Conservation (phyloP, 2,797 vertebrate genomes). For the Podargus strigoides region DNA sequence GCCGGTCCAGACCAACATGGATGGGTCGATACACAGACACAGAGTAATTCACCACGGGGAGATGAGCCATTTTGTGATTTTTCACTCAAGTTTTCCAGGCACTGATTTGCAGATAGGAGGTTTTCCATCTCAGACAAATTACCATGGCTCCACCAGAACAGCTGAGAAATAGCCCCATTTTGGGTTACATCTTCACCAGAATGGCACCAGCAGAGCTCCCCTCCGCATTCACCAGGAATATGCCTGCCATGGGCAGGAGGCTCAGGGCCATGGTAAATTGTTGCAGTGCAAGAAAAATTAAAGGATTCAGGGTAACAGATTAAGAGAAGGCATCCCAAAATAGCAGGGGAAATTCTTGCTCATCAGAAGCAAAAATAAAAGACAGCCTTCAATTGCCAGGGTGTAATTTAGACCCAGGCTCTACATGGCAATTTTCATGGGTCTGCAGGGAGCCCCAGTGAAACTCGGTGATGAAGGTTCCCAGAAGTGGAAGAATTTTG, state of each 20-base stretch:
- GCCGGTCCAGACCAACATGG: background rate
- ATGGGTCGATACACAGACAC: background rate
- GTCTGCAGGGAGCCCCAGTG: background rate
- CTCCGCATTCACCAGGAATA: rapidly evolving
- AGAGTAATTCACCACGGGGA: background rate
- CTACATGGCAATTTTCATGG: background rate
- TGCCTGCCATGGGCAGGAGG: background rate
- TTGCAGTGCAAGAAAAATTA: background rate
- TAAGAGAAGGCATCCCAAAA: background rate
- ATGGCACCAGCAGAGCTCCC: background rate
- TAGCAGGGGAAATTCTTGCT: constrained; percentile 17
- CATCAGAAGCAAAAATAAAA: constrained; percentile 14
- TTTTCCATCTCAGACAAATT: constrained; percentile 23
- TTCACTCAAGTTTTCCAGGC: background rate
- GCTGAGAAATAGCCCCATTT: background rate
- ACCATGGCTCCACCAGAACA: background rate
- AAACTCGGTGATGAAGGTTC: background rate
- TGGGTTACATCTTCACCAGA: background rate
- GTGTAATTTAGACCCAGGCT: constrained; percentile 1
- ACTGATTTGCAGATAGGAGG: background rate
- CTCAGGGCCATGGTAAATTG: background rate
- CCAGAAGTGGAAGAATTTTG: background rate
- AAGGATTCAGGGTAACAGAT: constrained; percentile 1
- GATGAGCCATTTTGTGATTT: constrained; percentile 6
- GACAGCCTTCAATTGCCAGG: background rate